Percentiles rank a stretch among this genome's conserved stretches.
phyloP scores from a whole-genome alignment of 2,888 invertebrate species.

The Agriopis aurantiaria region DNA sequence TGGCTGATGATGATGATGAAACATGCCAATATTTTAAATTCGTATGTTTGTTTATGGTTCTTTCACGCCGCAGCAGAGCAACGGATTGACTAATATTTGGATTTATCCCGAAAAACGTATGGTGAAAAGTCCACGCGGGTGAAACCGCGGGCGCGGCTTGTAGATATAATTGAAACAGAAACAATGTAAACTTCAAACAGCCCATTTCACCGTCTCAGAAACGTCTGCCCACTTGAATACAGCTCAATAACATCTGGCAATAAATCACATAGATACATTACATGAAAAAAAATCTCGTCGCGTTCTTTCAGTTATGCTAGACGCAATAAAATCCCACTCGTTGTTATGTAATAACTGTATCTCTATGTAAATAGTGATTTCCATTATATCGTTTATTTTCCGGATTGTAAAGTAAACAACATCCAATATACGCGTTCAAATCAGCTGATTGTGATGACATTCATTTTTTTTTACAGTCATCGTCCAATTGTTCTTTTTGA shows the following conservation, averaged over 20 bases:
- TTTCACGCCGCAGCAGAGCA: no score
- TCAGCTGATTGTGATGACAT: constrained; percentile 2
- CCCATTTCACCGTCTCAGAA: constrained; percentile 7
- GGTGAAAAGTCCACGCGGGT: no score
- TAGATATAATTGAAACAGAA: no score
- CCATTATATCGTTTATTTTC: constrained; percentile 5
- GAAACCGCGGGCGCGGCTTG: no score
- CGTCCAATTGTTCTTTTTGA: no score
- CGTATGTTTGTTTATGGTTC: no score
- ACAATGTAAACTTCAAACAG: background rate
- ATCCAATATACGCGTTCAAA: background rate
- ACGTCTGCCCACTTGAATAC: constrained; percentile 14
- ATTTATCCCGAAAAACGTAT: no score
- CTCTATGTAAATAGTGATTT: background rate
- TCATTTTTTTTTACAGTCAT: no score
- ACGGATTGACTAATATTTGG: no score
- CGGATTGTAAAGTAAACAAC: constrained; percentile 4
- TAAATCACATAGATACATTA: constrained; percentile 29
- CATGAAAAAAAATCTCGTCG: constrained; percentile 10
- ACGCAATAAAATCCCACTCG: constrained; percentile 25
- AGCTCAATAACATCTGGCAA: constrained; percentile 13
- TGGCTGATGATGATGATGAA: no score
- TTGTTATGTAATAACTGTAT: constrained; percentile 20
- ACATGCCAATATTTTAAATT: no score
- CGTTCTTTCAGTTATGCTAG: constrained; percentile 9